These are phyloP conservation scores for Sphaerophoria rueppellii DNA, from an alignment of 2,888 invertebrate species.

Conservation along the genomic window DNA sequence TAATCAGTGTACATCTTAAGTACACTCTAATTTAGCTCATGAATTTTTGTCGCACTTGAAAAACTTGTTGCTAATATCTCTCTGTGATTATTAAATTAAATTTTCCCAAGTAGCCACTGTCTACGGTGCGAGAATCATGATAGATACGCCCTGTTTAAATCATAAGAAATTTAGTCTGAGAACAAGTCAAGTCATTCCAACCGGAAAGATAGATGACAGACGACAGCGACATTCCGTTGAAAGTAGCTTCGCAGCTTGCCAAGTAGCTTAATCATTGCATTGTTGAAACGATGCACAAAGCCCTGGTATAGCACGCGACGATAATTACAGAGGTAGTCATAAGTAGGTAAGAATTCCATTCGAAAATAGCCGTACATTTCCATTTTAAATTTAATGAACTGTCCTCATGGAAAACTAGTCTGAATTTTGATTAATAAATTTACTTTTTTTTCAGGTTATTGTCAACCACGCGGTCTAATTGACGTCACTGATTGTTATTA, in stretches of 20 bases:
- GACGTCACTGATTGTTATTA: constrained; percentile 95
- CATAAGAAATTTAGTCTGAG: constrained; percentile 27
- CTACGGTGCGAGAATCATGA: not conserved
- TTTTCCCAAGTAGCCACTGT: constrained; percentile 1
- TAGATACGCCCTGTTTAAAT: constrained; percentile 33
- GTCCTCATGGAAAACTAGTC: constrained; percentile 32
- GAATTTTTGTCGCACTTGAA: constrained; percentile 23
- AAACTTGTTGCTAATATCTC: not conserved
- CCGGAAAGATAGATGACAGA: constrained; percentile 39
- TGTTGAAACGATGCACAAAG: too few relatives aligned
- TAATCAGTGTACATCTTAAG: constrained; percentile 42
- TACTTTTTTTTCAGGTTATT: constrained; percentile 82
- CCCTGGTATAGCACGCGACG: not conserved
- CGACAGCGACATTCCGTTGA: constrained; percentile 33
- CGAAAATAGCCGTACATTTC: constrained; percentile 47
- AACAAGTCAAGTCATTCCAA: constrained; percentile 21
- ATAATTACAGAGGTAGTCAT: not conserved
- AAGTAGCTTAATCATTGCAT: constrained; percentile 7
- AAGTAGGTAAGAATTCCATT: constrained; percentile 59
- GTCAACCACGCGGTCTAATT: constrained; percentile 89
- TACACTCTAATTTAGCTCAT: constrained; percentile 44
- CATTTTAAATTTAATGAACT: constrained; percentile 20
- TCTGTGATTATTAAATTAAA: constrained; percentile 15
- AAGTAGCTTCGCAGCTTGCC: constrained; percentile 22
- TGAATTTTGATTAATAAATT: constrained; percentile 55